These are phyloP conservation scores for Aldabrachelys gigantea DNA, from an alignment of 2,113 vertebrate genomes.

Conservation along the genomic window DNA sequence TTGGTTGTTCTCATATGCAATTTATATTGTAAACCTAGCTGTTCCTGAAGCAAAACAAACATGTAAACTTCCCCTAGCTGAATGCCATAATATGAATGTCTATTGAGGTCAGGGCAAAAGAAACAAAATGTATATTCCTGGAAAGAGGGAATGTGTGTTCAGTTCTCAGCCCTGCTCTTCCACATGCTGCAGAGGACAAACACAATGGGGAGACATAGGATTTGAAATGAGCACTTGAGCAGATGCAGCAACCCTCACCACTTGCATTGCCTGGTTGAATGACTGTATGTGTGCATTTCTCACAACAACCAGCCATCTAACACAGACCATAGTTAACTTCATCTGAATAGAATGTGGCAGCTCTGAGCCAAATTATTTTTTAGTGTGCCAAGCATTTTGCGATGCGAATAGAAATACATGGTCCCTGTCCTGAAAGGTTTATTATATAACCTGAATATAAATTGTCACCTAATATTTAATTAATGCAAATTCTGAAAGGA, in stretches of 20 bases:
- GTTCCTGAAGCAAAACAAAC: background rate
- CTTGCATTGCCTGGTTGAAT: background rate
- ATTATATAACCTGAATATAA: background rate
- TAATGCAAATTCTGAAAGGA: background rate
- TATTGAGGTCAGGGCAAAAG: background rate
- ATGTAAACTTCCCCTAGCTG: background rate
- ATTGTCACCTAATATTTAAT: accelerated
- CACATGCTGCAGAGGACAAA: background rate
- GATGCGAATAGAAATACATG: background rate
- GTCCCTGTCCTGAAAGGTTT: background rate
- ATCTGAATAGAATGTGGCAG: background rate
- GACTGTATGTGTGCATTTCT: background rate
- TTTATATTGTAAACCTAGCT: background rate
- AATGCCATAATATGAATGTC: background rate
- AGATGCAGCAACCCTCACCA: background rate
- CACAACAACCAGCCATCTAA: background rate
- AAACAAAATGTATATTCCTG: background rate
- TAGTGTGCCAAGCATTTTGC: background rate
- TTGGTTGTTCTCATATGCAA: background rate
- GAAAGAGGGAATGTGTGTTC: background rate
- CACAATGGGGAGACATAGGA: background rate
- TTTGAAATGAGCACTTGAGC: background rate
- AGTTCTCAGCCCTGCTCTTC: background rate
- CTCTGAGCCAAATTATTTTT: background rate
- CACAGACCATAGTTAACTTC: accelerated